Conservation (phyloP, 92 coral and sea anemone species). For the Montipora capitata region DNA sequence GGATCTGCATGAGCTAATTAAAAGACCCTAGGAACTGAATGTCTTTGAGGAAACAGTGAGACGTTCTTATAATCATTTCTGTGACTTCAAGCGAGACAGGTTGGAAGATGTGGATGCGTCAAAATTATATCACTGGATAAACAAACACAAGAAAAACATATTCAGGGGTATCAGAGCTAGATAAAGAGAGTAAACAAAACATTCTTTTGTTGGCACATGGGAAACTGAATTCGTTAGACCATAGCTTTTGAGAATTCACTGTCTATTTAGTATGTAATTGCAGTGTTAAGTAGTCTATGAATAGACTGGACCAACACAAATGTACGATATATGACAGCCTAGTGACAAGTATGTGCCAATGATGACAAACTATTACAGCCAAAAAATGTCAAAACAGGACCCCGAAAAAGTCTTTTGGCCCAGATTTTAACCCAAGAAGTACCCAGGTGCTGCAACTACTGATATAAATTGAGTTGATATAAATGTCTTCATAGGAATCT, state of each 20-base stretch:
- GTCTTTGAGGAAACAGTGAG: conserved; percentile 25
- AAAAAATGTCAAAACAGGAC: conserved; percentile 14
- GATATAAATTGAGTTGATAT: no score
- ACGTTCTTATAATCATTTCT: conserved; percentile 44
- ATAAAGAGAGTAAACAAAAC: conserved; percentile 36
- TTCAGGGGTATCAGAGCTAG: conserved; percentile 47
- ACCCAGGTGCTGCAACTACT: neutral
- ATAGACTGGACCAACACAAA: conserved; percentile 20
- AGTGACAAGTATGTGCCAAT: conserved; percentile 9
- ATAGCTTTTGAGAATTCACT: conserved; percentile 33
- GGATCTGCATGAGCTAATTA: conserved; percentile 44
- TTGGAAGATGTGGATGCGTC: conserved; percentile 41
- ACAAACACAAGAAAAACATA: conserved; percentile 41
- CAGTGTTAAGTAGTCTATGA: conserved; percentile 31
- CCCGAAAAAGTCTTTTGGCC: conserved; percentile 14
- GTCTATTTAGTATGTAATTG: conserved; percentile 27
- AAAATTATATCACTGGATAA: conserved; percentile 55
- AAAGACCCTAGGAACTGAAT: conserved; percentile 34
- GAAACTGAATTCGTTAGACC: conserved; percentile 11
- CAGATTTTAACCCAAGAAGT: neutral
- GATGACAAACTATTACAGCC: conserved; percentile 30
- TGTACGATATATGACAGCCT: neutral
- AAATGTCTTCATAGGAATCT: neutral
- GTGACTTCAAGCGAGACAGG: conserved; percentile 44
- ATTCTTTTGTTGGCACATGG: conserved; percentile 7